phyloP scores from a whole-genome alignment of 1,140 invertebrate genomes.

The Halesus radiatus region DNA sequence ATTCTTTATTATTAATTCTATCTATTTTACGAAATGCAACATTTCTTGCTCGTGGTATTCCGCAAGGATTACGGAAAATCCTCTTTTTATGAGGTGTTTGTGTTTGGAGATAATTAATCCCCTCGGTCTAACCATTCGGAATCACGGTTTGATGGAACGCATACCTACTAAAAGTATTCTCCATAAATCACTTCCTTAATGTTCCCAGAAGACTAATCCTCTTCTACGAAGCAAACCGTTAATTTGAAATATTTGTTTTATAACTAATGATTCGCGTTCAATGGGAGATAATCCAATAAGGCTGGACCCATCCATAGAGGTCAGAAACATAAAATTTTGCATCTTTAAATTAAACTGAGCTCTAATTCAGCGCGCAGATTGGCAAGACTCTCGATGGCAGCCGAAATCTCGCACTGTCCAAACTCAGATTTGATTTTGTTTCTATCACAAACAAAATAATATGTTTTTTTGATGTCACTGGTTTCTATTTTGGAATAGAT shows the following conservation, averaged over 20 bases:
- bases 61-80: too few species aligned
- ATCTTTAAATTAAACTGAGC: slow-evolving; percentile 13
- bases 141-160: too few species aligned
- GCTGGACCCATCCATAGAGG: background rate
- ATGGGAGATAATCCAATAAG: slow-evolving; percentile 3
- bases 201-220: background rate
- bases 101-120: too few species aligned
- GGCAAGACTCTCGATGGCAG: background rate
- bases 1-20: too few species aligned
- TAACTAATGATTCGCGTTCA: slow-evolving; percentile 11
- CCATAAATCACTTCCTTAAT: too few species aligned
- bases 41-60: too few species aligned
- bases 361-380: slow-evolving; percentile 4
- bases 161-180: too few species aligned
- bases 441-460: too few species aligned
- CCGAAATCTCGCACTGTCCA: background rate
- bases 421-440: background rate
- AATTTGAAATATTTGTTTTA: slow-evolving; percentile 12
- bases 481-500: background rate
- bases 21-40: too few species aligned
- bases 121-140: too few species aligned
- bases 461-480: too few species aligned
- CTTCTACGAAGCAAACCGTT: background rate
- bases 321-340: slow-evolving; percentile 9
- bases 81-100: too few species aligned